Evolutionary conservation across 2,113 vertebrate species (phyloP), one percentile per base, ranked within the genome.

Genomic region (Chascanopsetta lugubris): DNA sequence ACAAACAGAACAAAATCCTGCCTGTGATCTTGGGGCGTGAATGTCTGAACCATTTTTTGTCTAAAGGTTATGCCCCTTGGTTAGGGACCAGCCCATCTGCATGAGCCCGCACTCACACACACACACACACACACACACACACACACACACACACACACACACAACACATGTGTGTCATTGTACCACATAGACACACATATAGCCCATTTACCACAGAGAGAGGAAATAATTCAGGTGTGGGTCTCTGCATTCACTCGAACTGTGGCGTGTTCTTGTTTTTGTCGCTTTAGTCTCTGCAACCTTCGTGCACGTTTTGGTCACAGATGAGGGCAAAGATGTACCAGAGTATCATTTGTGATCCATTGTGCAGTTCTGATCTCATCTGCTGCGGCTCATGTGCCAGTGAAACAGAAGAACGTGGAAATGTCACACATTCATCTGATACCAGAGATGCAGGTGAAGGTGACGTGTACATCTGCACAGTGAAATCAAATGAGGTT

Each of bases 361-460:
- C 20, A 29, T 42, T 32, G 38, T 40, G 48, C 20, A 43, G 21
- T 24, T 38, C 67, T 76, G 40, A 69, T 55, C 27, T 69, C 49
- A 69, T 72, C 36, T 22, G 5, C 21, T 46, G 13, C 26, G 12
- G 21, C 49, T 8, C 32, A n/a, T 32, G 43, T 60, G 46, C 17
- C n/a, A 10, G 66, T 71, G 64, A 82, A 69, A 68, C 38, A 63
- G 29, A 45, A 36, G 59, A 62, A 15, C 45, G 48, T 38, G 46
- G 58, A 88, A 85, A 85, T 68, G 73, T 88, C 81, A 84, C 21
- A 69, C 40, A 74, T 32, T 70, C 75, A 85, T 78, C 61, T 83
- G 78, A 89, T 63, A 80, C 66, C 25, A 34, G 65, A 53, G 49
- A 84, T 75, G 64, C 78, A 83, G 74, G 61, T 71, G 80, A 76